phyloP scores from a whole-genome alignment of 2,888 invertebrate species.

The Euplexia lucipara region DNA sequence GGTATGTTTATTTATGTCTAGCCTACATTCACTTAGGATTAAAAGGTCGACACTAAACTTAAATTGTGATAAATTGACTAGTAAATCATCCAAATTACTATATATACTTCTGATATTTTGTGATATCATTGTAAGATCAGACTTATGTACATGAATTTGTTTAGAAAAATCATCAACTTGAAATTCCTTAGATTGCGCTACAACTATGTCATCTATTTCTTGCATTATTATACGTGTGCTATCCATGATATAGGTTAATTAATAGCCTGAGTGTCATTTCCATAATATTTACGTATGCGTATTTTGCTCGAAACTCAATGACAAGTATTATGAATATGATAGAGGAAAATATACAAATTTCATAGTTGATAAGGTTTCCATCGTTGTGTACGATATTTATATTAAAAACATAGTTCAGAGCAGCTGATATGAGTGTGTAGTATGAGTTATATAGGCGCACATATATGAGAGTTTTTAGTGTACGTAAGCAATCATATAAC shows the following conservation, averaged over 20 bases:
- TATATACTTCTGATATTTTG: slow-evolving; percentile 10
- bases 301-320: too few relatives aligned
- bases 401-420: slow-evolving; percentile 3
- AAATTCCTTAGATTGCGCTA: slow-evolving; percentile 2
- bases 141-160: slow-evolving; percentile 1
- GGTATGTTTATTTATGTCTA: slow-evolving; percentile 1
- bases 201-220: slow-evolving; percentile 7
- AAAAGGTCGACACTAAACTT: not conserved
- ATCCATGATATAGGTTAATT: not conserved
- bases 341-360: slow-evolving; percentile 4
- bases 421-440: not conserved
- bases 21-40: slow-evolving; percentile 5
- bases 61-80: slow-evolving; percentile 2
- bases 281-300: not conserved
- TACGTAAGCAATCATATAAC: too few relatives aligned
- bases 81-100: not conserved
- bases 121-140: slow-evolving; percentile 6
- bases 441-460: not conserved
- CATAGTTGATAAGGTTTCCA: not conserved
- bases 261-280: not conserved
- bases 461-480: not conserved
- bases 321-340: too few relatives aligned
- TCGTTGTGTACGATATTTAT: not conserved
- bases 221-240: too few relatives aligned
- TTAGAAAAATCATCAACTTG: slow-evolving; percentile 1